Conservation (phyloP, 2,113 vertebrate species). For the Triplophysa siluroides region DNA sequence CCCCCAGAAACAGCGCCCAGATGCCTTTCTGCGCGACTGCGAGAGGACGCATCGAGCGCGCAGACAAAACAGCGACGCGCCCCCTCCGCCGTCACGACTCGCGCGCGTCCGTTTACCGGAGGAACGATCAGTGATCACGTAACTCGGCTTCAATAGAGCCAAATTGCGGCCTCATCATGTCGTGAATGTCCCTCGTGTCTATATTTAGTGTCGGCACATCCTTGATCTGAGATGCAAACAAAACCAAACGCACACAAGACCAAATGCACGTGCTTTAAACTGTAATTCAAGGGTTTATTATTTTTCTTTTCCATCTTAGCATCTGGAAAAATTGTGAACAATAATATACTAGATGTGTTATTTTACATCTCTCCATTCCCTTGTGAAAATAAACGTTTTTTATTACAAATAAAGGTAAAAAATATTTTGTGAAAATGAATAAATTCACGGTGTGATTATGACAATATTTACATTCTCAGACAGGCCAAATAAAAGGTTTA, state of each 20-base stretch:
- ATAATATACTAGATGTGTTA: too few relatives aligned
- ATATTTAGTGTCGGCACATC: slow-evolving; percentile 13
- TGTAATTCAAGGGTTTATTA: too few relatives aligned
- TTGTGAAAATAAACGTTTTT: too few relatives aligned
- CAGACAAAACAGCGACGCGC: background rate
- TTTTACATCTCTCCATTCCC: too few relatives aligned
- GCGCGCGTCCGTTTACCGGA: background rate
- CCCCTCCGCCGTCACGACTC: slow-evolving; percentile 51
- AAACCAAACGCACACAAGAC: background rate
- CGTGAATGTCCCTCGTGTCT: background rate
- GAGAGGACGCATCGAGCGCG: background rate
- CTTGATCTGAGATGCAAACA: background rate
- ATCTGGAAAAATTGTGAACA: too few relatives aligned
- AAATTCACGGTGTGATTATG: too few relatives aligned
- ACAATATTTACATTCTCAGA: background rate
- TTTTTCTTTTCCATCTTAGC: too few relatives aligned
- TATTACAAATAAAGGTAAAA: too few relatives aligned
- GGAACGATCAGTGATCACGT: background rate
- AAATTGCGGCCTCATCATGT: slow-evolving; percentile 1
- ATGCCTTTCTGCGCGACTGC: slow-evolving; percentile 43
- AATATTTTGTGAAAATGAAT: too few relatives aligned
- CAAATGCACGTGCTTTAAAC: background rate
- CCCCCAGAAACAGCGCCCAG: slow-evolving; percentile 47
- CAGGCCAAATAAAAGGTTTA: background rate
- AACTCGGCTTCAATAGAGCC: background rate